phyloP scores from a whole-genome alignment of 2,113 vertebrate genomes.

The Hiodon alosoides region DNA sequence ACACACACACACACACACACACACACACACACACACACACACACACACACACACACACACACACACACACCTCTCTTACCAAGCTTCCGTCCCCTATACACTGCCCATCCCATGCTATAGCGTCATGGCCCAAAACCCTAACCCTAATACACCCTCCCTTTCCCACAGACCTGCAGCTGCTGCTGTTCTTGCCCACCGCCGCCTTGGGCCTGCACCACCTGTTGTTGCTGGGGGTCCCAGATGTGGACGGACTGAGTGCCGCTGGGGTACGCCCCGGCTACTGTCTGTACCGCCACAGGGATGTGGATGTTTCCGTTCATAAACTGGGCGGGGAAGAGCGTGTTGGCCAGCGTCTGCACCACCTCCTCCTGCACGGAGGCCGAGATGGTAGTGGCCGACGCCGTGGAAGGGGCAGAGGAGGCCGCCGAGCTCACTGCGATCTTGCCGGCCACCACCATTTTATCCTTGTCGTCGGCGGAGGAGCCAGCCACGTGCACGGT shows the following conservation, averaged over 20 bases:
- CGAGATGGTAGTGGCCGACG: slow-evolving; percentile 38
- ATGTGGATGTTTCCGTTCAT: slow-evolving; percentile 99
- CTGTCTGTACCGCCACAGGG: slow-evolving; percentile 95
- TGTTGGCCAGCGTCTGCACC: slow-evolving; percentile 87
- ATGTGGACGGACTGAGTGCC: slow-evolving; percentile 92
- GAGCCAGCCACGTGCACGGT: slow-evolving; percentile 84
- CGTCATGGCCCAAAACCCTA: too few relatives aligned
- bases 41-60: too few relatives aligned
- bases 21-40: too few relatives aligned
- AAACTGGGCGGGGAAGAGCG: slow-evolving; percentile 95
- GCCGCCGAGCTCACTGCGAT: slow-evolving; percentile 26
- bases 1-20: too few relatives aligned
- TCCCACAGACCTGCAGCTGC: slow-evolving; percentile 77
- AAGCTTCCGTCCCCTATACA: too few relatives aligned
- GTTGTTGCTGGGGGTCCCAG: slow-evolving; percentile 92
- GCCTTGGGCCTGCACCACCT: slow-evolving; percentile 71
- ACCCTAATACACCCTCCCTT: not conserved
- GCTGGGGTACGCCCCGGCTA: slow-evolving; percentile 86
- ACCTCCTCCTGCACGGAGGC: slow-evolving; percentile 89
- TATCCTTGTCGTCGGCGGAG: slow-evolving; percentile 82
- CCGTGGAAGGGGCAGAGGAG: slow-evolving; percentile 29
- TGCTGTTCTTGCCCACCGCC: slow-evolving; percentile 75
- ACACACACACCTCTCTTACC: too few relatives aligned
- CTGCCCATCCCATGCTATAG: too few relatives aligned
- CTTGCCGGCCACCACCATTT: slow-evolving; percentile 71